Evolutionary conservation across 2,888 invertebrate species (phyloP), one percentile per base, ranked within the genome.

Genomic region (Stegophylla sp.): DNA sequence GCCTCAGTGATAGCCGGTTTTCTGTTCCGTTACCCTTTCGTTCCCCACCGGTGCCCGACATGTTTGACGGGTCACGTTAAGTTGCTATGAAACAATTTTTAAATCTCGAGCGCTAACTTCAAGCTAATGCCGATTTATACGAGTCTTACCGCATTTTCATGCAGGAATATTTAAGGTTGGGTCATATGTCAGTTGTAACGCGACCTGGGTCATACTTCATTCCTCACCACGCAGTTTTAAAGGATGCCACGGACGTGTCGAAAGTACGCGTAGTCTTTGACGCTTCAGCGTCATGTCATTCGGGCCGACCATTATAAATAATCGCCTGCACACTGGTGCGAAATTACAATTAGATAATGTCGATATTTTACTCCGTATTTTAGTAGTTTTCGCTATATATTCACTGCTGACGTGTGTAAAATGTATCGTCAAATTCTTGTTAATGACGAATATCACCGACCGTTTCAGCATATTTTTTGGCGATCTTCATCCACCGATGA

Each of bases 401-500:
- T 87, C 20, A 85, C 84, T 3, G 85, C 85, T 0, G 86, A 87
- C 71, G 85, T 87, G 7, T 84, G 83, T 20, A 86, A 87, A 82
- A 86, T 86, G 85, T 86, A 85, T 81, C 83, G 86, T 0, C 86
- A 86, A 82, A 84, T 86, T n/a, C 10, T 45, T 0, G 76, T n/a
- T 86, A 0, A 72, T 83, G 20, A 73, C 82, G n/a, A n/a, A 0
- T 82, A 83, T 1, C 84, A 87, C 56, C 63, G 84, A 15, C 48
- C 84, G n/a, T 83, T 85, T 17, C 86, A 86, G 72, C 81, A 84
- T 7, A 86, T 87, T 7, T 66, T 87, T 4, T 87, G 86, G 86
- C 23, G 61, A 5, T 41, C 59, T 7, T 15, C 15, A 0, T 43
- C 61, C 0, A 12, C 41, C 0, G 64, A 12, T 2, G 1, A 4